phyloP scores from a whole-genome alignment of 37 sponge, comb jelly and placozoan species.

The Diacarnus erythraeanus region DNA sequence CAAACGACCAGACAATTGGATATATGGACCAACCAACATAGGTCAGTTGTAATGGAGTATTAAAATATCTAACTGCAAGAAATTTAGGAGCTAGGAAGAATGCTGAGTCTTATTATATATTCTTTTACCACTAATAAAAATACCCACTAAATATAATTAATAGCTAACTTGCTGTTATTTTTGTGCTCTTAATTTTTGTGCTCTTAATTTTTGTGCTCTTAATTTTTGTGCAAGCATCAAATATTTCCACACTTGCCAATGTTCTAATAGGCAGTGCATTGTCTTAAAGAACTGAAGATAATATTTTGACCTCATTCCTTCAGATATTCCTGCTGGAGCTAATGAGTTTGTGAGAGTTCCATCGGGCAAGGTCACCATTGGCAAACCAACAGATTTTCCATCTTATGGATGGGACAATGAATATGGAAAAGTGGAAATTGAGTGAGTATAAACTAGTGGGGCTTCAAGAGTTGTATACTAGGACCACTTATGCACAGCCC shows the following conservation, averaged over 20 bases:
- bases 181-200: no score
- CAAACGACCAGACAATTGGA: slow-evolving; percentile 71
- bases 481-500: not conserved
- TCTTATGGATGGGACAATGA: slow-evolving; percentile 96
- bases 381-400: slow-evolving; percentile 84
- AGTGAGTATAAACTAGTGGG: slow-evolving; percentile 39
- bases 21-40: slow-evolving; percentile 66
- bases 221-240: no score
- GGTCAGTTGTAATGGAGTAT: slow-evolving; percentile 19
- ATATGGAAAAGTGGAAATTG: slow-evolving; percentile 63
- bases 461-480: not conserved
- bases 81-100: not conserved
- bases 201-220: no score
- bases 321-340: slow-evolving; percentile 48
- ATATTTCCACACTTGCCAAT: no score
- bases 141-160: no score
- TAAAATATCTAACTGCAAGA: not conserved
- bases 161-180: no score
- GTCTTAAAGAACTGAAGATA: not conserved
- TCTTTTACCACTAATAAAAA: no score
- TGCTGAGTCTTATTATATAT: no score
- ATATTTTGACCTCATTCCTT: not conserved
- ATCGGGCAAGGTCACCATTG: slow-evolving; percentile 52
- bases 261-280: no score
- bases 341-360: slow-evolving; percentile 73